Percentiles rank a stretch among this genome's conserved stretches.
These are phyloP conservation scores for Acanthurus leucopareius DNA, from an alignment of 2,797 vertebrate species.

Conservation along the genomic window DNA sequence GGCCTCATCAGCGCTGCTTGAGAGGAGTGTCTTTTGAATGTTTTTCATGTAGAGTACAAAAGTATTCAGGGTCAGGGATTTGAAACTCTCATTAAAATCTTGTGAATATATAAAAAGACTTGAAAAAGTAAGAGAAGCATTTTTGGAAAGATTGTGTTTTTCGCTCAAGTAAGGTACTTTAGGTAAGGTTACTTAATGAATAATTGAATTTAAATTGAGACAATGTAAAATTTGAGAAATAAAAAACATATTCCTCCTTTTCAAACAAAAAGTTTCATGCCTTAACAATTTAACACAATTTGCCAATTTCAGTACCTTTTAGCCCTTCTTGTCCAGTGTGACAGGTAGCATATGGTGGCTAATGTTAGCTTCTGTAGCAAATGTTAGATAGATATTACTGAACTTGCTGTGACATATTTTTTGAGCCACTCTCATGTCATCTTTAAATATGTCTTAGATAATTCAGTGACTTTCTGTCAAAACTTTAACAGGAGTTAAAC, in stretches of 20 bases:
- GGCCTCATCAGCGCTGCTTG: slow-evolving; percentile 24
- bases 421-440: background rate
- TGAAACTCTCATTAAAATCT: slow-evolving; percentile 9
- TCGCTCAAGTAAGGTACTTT: background rate
- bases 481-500: background rate
- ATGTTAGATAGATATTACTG: background rate
- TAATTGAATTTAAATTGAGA: slow-evolving; percentile 1
- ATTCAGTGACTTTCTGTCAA: background rate
- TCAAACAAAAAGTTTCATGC: background rate
- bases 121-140: background rate
- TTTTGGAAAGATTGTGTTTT: background rate
- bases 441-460: background rate
- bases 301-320: background rate
- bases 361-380: background rate
- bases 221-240: background rate
- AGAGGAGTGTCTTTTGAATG: slow-evolving; percentile 5
- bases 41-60: slow-evolving; percentile 14
- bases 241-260: background rate
- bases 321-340: background rate
- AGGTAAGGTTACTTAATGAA: background rate
- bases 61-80: slow-evolving; percentile 17
- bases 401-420: background rate
- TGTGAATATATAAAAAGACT: background rate
- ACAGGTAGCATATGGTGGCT: no score
- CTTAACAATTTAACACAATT: background rate